Evolutionary conservation across 2,113 vertebrate species (phyloP).

Genomic region (Aptenodytes patagonicus): DNA sequence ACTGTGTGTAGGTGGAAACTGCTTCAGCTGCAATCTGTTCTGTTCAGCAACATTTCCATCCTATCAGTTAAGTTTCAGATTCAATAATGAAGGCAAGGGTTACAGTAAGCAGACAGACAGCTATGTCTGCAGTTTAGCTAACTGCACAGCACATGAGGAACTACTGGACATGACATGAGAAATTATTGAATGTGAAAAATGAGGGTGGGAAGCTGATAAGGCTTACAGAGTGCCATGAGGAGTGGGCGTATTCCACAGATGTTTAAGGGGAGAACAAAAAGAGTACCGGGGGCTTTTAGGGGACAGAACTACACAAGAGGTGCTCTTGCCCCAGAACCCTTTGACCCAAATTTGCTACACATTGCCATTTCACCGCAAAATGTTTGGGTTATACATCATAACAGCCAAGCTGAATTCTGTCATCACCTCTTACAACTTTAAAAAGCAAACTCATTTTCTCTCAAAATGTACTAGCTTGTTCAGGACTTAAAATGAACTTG

Average conservation of each 20-base stretch:
- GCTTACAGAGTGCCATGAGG: background rate
- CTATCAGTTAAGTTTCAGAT: background rate
- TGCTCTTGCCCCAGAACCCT: background rate
- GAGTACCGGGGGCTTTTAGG: background rate
- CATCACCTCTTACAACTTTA: background rate
- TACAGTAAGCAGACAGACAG: background rate
- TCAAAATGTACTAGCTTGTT: background rate
- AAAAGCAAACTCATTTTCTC: background rate
- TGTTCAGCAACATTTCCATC: background rate
- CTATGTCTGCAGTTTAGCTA: background rate
- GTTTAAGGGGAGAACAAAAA: background rate
- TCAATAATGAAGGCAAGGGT: background rate
- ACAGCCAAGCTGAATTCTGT: background rate
- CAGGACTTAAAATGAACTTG: background rate
- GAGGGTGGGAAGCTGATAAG: background rate
- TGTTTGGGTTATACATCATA: fast-evolving
- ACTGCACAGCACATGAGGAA: background rate
- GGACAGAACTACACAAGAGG: background rate
- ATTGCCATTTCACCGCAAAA: background rate
- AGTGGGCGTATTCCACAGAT: background rate
- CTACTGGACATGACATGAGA: background rate
- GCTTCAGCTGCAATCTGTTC: background rate
- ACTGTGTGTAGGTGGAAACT: background rate
- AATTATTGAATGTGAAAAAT: background rate
- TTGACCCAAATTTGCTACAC: background rate